phyloP scores from a whole-genome alignment of 2,797 vertebrate species.

The Parotocinclus haroldoi region DNA sequence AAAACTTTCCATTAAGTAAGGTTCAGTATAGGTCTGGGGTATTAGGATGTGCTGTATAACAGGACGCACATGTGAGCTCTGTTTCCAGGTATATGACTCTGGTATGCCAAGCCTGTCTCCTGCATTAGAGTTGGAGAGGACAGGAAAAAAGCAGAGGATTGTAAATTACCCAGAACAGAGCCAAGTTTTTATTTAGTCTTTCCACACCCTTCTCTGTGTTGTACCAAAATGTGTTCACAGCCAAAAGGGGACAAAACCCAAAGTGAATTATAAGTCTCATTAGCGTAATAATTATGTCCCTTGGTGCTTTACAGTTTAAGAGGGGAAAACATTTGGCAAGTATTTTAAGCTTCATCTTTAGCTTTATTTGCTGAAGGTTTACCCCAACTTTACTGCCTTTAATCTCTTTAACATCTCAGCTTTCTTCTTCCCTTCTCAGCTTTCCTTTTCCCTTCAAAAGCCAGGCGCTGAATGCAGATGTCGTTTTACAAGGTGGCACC shows the following conservation, averaged over 20 bases:
- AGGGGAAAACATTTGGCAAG: not conserved
- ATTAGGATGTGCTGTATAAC: slow-evolving; percentile 65
- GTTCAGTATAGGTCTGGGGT: slow-evolving; percentile 39
- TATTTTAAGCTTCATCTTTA: slow-evolving; percentile 4
- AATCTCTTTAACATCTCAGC: slow-evolving; percentile 35
- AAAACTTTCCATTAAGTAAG: slow-evolving; percentile 37
- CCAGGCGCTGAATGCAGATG: slow-evolving; percentile 43
- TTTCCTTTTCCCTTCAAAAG: slow-evolving; percentile 42
- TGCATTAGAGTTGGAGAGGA: slow-evolving; percentile 28
- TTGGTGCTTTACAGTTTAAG: not conserved
- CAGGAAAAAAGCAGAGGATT: slow-evolving; percentile 18
- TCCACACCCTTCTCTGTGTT: slow-evolving; percentile 12
- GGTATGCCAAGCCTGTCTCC: slow-evolving; percentile 47
- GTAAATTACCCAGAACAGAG: slow-evolving; percentile 16
- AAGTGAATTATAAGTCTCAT: slow-evolving; percentile 1
- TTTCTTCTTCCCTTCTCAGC: slow-evolving; percentile 26
- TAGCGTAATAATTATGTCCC: slow-evolving; percentile 5
- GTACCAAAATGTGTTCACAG: not conserved
- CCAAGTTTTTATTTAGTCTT: slow-evolving; percentile 17
- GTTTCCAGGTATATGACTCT: slow-evolving; percentile 63
- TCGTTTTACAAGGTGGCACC: slow-evolving; percentile 46
- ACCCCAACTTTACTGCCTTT: slow-evolving; percentile 25
- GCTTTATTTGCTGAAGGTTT: slow-evolving; percentile 31
- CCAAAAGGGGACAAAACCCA: not conserved
- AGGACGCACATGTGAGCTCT: slow-evolving; percentile 69